These are phyloP conservation scores for Podarcis lilfordi DNA, from an alignment of 2,797 vertebrate species.

Conservation along the genomic window DNA sequence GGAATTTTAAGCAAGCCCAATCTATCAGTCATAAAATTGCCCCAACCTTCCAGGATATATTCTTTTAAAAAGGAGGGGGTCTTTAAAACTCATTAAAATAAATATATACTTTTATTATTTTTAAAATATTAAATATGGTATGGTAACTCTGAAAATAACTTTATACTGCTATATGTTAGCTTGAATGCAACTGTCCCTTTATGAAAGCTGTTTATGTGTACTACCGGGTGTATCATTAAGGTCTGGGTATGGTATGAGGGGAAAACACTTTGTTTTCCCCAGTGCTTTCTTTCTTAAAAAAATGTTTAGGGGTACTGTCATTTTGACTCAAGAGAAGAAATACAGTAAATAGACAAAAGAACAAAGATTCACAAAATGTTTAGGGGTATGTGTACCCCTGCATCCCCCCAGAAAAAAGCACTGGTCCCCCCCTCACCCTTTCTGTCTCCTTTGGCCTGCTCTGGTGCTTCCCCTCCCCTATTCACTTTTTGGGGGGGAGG, in stretches of 20 bases:
- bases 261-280: no score
- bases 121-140: not conserved
- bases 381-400: no score
- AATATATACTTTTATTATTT: not conserved
- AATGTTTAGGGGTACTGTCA: no score
- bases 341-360: no score
- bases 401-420: not conserved
- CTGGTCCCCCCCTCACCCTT: no score
- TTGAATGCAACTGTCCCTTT: not conserved
- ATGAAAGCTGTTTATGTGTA: not conserved
- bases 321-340: no score
- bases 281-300: no score
- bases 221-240: not conserved
- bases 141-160: not conserved
- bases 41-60: not conserved
- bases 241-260: no score
- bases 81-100: not conserved
- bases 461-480: not conserved
- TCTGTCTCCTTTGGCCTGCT: not conserved
- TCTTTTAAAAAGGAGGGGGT: no score
- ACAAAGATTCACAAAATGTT: no score
- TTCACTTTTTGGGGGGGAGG: not conserved
- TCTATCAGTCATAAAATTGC: not conserved
- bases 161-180: no score
- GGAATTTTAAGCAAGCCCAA: not conserved